phyloP scores from a whole-genome alignment of 2,888 invertebrate species.

The Nephrotoma appendiculata region DNA sequence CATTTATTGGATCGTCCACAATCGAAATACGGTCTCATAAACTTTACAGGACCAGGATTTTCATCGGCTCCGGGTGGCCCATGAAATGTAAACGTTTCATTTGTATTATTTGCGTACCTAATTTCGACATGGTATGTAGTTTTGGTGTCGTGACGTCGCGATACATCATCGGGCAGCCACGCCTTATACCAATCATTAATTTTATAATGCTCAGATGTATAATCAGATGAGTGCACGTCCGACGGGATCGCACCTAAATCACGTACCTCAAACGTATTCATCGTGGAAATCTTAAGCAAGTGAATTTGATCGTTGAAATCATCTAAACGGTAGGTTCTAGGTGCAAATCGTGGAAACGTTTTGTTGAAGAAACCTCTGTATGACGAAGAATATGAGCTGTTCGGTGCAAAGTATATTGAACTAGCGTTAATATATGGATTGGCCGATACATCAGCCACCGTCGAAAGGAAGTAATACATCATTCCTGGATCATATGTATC shows the following conservation, averaged over 20 bases:
- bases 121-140: conserved; percentile 90
- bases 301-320: conserved; percentile 96
- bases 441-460: conserved; percentile 87
- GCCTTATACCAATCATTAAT: conserved; percentile 87
- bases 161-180: conserved; percentile 83
- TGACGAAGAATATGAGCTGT: conserved; percentile 86
- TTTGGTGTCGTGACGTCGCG: conserved; percentile 74
- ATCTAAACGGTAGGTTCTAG: conserved; percentile 77
- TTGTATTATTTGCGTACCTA: conserved; percentile 84
- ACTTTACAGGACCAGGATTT: conserved; percentile 81
- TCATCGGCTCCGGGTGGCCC: conserved; percentile 87
- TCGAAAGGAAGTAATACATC: conserved; percentile 93
- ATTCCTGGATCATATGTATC: conserved; percentile 93
- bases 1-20: conserved; percentile 92
- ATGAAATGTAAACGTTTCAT: conserved; percentile 92
- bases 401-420: conserved; percentile 86
- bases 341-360: conserved; percentile 87
- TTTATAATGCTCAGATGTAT: conserved; percentile 78
- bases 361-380: conserved; percentile 93
- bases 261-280: conserved; percentile 76
- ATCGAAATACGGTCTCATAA: conserved; percentile 92
- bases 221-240: conserved; percentile 69
- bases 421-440: conserved; percentile 87
- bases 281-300: conserved; percentile 40
- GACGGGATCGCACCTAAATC: conserved; percentile 76